A percentile compares a stretch with the other conserved stretches of the same genome.
These are phyloP conservation scores for Lasiurus borealis DNA, from an alignment of 2,113 vertebrate species.

Conservation along the genomic window DNA sequence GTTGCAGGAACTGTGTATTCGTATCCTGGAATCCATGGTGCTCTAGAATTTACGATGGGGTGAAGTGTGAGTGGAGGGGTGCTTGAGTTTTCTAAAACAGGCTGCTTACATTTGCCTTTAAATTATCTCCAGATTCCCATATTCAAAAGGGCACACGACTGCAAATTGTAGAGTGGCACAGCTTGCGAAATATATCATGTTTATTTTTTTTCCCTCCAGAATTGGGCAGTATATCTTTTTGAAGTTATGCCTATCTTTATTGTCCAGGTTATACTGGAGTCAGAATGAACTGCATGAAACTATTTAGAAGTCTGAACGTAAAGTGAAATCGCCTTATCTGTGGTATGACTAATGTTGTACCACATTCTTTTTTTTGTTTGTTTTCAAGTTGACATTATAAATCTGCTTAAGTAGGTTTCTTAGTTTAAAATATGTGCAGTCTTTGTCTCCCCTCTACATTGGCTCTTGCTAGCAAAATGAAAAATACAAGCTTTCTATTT, in stretches of 20 bases:
- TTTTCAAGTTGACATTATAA: slow-evolving; percentile 5
- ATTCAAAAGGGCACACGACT: neutral
- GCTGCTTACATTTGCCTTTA: neutral
- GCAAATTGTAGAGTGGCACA: neutral
- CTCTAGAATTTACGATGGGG: neutral
- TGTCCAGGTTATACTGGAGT: neutral
- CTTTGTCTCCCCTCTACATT: neutral
- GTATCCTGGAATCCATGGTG: neutral
- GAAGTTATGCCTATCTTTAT: neutral
- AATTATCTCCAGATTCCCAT: neutral
- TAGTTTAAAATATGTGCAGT: neutral
- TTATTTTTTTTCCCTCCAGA: neutral
- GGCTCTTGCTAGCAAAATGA: neutral
- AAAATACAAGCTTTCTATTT: neutral
- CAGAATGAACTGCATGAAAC: neutral
- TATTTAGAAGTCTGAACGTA: neutral
- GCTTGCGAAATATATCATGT: neutral
- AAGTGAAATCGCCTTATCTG: neutral
- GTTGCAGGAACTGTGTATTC: neutral
- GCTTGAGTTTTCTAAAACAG: neutral
- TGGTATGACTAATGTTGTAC: neutral
- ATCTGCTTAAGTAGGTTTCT: neutral
- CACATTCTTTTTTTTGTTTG: neutral
- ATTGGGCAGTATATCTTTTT: neutral
- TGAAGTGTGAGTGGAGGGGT: fast-evolving